Percentiles rank a stretch among this genome's conserved stretches.
These are phyloP conservation scores for Oncorhynchus nerka DNA, from an alignment of 2,113 vertebrate genomes.

Conservation along the genomic window DNA sequence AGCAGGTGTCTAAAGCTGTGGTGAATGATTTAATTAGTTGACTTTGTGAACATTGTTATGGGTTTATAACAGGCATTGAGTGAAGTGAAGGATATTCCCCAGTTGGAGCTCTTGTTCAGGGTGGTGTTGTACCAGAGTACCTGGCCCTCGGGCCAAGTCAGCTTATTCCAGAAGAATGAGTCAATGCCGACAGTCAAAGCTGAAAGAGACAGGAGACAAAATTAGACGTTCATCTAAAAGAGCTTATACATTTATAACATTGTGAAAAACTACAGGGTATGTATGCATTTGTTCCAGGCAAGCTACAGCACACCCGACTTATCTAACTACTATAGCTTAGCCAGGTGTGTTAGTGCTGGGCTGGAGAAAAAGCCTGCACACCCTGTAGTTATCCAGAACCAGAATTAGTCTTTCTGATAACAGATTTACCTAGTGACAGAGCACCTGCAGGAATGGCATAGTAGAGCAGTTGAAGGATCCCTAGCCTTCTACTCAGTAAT, in stretches of 20 bases:
- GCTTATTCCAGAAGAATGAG: constrained; percentile 85
- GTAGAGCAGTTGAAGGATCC: constrained; percentile 69
- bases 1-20: no score
- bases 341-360: neutral
- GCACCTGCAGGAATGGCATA: constrained; percentile 83
- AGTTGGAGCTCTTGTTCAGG: constrained; percentile 92
- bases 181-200: constrained; percentile 86
- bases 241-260: no score
- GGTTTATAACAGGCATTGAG: no score
- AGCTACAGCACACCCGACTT: no score
- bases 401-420: neutral
- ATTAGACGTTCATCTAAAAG: no score
- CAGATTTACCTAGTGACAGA: constrained; percentile 75
- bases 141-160: constrained; percentile 92
- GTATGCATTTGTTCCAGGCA: neutral
- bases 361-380: neutral
- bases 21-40: neutral
- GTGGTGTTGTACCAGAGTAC: constrained; percentile 95
- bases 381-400: neutral
- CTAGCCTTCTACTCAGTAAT: constrained; percentile 75
- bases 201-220: constrained; percentile 48
- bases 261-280: neutral
- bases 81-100: constrained; percentile 92
- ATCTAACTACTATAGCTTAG: no score
- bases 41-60: neutral